phyloP scores from a whole-genome alignment of 2,888 invertebrate species.

The Schizaphis graminum region DNA sequence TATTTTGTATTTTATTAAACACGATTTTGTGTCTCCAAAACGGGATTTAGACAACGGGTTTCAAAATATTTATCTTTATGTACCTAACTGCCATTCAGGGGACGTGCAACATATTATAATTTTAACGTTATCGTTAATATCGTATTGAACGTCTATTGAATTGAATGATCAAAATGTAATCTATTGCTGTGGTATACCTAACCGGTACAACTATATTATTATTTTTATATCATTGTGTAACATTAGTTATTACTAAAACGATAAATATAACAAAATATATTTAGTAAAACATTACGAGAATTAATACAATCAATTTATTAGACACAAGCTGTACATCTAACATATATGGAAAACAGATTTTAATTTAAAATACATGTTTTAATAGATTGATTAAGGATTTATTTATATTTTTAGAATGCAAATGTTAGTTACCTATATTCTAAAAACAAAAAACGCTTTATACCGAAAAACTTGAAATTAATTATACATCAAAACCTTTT shows the following conservation, averaged over 20 bases:
- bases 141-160: too few relatives aligned
- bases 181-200: neutral
- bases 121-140: neutral
- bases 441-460: neutral
- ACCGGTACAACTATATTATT: neutral
- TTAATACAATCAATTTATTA: neutral
- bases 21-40: neutral
- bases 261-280: neutral
- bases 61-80: neutral
- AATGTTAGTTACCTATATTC: neutral
- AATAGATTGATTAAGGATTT: constrained; percentile 9
- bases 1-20: neutral
- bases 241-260: neutral
- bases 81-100: neutral
- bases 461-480: constrained; percentile 30
- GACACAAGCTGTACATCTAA: neutral
- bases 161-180: neutral
- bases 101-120: neutral
- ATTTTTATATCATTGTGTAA: neutral
- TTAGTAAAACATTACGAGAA: neutral
- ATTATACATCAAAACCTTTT: constrained; percentile 39
- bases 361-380: neutral
- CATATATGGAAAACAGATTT: neutral
- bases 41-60: neutral
- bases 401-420: constrained; percentile 7